These are phyloP conservation scores for Pocillopora grandis DNA, from an alignment of 92 coral and sea anemone genomes.

Conservation along the genomic window DNA sequence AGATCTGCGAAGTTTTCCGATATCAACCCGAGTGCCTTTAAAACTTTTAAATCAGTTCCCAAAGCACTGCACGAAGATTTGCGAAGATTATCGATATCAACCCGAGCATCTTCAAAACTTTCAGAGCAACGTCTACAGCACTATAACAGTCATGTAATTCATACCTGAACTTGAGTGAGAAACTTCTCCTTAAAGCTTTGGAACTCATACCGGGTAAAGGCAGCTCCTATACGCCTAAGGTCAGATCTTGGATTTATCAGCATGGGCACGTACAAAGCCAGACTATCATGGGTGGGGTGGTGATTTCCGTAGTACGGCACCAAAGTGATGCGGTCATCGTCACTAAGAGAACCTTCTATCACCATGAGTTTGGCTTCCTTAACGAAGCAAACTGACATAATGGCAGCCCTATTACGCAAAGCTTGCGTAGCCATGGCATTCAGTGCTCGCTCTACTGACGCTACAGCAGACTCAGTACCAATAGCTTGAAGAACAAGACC, in stretches of 20 bases:
- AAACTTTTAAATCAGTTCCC: too few relatives aligned
- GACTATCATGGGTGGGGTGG: conserved; percentile 92
- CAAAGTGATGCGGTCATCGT: conserved; percentile 80
- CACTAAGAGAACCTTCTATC: conserved; percentile 81
- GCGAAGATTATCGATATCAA: too few relatives aligned
- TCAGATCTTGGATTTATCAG: conserved; percentile 60
- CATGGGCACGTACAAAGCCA: conserved; percentile 80
- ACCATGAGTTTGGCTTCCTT: conserved; percentile 88
- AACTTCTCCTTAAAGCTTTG: conserved; percentile 76
- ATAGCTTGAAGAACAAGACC: conserved; percentile 85
- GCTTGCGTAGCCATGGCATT: conserved; percentile 74
- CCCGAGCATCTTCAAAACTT: too few relatives aligned
- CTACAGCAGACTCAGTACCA: conserved; percentile 88
- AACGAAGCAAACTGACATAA: conserved; percentile 92
- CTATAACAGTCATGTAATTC: too few relatives aligned
- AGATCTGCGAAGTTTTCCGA: too few relatives aligned
- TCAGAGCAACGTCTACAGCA: not conserved
- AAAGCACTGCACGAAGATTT: too few relatives aligned
- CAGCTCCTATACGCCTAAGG: conserved; percentile 37
- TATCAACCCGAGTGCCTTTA: too few relatives aligned
- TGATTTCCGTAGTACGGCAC: conserved; percentile 84
- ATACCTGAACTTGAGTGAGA: conserved; percentile 78
- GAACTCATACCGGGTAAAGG: conserved; percentile 65
- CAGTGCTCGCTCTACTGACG: conserved; percentile 78
- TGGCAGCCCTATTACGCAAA: conserved; percentile 62